A percentile compares a stretch with the other conserved stretches of the same genome.
phyloP scores from a whole-genome alignment of 2,888 invertebrate genomes.

The Drosophila nr. perissopoda region DNA sequence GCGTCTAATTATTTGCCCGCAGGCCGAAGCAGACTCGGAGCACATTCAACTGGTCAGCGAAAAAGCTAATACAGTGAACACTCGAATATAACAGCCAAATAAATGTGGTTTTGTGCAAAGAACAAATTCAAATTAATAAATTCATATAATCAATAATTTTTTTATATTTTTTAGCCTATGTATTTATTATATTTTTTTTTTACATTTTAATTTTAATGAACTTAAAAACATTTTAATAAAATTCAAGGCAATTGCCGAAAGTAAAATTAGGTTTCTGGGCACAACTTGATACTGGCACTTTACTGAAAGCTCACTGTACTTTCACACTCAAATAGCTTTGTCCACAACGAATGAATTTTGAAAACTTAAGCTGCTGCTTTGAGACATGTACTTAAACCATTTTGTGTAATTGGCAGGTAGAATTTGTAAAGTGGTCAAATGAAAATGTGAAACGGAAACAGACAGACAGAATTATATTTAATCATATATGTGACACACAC shows the following conservation, averaged over 20 bases:
- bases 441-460: background rate
- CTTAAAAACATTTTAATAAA: background rate
- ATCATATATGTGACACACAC: background rate
- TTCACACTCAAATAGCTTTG: background rate
- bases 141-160: background rate
- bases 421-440: background rate
- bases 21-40: slow-evolving; percentile 25
- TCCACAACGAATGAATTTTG: slow-evolving; percentile 41
- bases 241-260: background rate
- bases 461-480: background rate
- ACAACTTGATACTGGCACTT: background rate
- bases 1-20: slow-evolving; percentile 66
- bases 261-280: background rate
- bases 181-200: too few relatives aligned
- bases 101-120: background rate
- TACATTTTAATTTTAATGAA: background rate
- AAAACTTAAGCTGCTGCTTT: slow-evolving; percentile 1
- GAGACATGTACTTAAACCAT: background rate
- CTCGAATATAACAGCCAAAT: background rate
- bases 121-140: background rate
- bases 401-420: background rate
- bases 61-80: background rate
- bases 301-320: background rate
- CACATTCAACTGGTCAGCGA: slow-evolving; percentile 47
- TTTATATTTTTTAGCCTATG: background rate